These are phyloP conservation scores for Cirrhinus mrigala DNA, from an alignment of 2,797 vertebrate genomes.

Conservation along the genomic window DNA sequence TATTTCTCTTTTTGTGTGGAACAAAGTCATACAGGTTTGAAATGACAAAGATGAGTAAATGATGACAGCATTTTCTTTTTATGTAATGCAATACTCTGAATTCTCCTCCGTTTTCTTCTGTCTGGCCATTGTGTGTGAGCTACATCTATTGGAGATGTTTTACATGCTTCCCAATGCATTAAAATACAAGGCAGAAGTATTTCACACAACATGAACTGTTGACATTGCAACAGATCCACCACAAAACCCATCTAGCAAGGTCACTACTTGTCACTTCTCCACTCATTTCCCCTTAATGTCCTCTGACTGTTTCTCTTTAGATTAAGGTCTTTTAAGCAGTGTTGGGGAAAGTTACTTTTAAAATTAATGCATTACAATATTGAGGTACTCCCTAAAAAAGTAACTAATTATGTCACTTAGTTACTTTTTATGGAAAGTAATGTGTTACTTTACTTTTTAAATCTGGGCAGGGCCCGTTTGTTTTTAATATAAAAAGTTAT, in stretches of 20 bases:
- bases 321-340: not conserved
- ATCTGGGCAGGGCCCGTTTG: no score
- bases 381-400: no score
- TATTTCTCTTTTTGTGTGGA: not conserved
- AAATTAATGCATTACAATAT: no score
- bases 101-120: not conserved
- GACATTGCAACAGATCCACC: constrained; percentile 14
- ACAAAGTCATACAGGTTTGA: not conserved
- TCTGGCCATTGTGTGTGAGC: not conserved
- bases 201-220: not conserved
- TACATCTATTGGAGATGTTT: not conserved
- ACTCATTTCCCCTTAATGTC: not conserved
- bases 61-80: not conserved
- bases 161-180: not conserved
- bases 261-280: not conserved
- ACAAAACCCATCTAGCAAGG: constrained; percentile 20
- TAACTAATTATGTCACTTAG: no score
- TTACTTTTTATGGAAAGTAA: no score
- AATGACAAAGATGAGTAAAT: not conserved
- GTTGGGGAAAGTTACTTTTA: no score
- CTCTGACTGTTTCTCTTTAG: not conserved
- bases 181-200: not conserved
- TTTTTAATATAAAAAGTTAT: no score
- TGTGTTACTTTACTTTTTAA: no score
- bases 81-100: not conserved